Conservation (phyloP, 2,113 vertebrate species). For the Oncorhynchus gorbuscha region DNA sequence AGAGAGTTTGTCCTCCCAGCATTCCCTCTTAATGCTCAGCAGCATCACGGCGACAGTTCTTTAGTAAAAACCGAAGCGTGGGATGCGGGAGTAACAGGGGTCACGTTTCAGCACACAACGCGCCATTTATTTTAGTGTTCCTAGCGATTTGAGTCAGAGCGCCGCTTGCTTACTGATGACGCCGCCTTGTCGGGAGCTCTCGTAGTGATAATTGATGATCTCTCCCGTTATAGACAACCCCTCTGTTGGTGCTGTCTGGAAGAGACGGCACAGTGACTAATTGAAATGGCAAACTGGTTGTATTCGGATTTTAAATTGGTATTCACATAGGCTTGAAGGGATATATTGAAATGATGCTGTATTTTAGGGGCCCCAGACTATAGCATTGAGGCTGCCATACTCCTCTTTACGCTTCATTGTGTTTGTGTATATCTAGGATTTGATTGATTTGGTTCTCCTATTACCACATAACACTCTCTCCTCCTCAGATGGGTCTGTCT, state of each 20-base stretch:
- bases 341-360: no score
- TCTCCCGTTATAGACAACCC: background rate
- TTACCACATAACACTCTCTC: no score
- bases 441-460: no score
- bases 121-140: background rate
- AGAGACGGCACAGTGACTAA: background rate
- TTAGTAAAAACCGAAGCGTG: background rate
- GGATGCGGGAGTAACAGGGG: background rate
- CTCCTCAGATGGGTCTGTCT: slow-evolving; percentile 89
- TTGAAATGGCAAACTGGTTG: background rate
- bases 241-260: background rate
- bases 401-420: no score
- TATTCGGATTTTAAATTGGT: no score
- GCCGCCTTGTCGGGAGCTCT: background rate
- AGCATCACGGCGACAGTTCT: background rate
- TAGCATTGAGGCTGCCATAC: no score
- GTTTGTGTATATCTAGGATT: no score
- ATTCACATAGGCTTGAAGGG: no score
- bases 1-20: background rate
- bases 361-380: no score
- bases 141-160: background rate
- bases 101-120: background rate
- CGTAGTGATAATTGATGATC: background rate
- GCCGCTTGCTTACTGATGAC: background rate
- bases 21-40: background rate